phyloP scores from a whole-genome alignment of 2,797 vertebrate genomes.

The Lycodopsis pacificus region DNA sequence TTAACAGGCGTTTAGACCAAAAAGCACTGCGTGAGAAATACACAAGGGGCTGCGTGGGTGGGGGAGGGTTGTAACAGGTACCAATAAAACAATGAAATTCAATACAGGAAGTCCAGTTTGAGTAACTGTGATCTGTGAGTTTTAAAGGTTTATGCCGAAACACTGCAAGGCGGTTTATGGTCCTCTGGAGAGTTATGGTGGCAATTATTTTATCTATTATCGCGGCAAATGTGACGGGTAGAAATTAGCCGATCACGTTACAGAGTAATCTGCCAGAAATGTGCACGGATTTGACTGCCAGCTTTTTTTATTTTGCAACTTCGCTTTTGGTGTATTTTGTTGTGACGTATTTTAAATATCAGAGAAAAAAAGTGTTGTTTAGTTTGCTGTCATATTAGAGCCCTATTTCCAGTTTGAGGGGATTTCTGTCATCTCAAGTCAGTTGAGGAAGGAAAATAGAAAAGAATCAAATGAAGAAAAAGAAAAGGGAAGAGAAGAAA shows the following conservation, averaged over 20 bases:
- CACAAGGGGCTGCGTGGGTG: background rate
- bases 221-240: too few relatives aligned
- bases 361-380: background rate
- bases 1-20: background rate
- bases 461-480: background rate
- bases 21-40: background rate
- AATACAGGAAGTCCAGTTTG: conserved; percentile 6
- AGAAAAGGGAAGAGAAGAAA: background rate
- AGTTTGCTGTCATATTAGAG: background rate
- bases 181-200: background rate
- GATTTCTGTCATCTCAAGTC: background rate
- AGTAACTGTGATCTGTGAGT: background rate
- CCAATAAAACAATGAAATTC: background rate
- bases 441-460: background rate
- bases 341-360: background rate
- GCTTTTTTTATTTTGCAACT: background rate
- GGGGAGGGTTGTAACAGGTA: background rate
- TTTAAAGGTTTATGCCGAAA: background rate
- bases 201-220: background rate
- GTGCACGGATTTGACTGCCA: background rate
- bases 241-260: background rate
- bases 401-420: background rate
- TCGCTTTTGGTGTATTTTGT: background rate
- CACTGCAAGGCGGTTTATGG: too few relatives aligned
- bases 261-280: background rate